Conservation (phyloP, 2,888 invertebrate genomes). For the Papilio protenor region DNA sequence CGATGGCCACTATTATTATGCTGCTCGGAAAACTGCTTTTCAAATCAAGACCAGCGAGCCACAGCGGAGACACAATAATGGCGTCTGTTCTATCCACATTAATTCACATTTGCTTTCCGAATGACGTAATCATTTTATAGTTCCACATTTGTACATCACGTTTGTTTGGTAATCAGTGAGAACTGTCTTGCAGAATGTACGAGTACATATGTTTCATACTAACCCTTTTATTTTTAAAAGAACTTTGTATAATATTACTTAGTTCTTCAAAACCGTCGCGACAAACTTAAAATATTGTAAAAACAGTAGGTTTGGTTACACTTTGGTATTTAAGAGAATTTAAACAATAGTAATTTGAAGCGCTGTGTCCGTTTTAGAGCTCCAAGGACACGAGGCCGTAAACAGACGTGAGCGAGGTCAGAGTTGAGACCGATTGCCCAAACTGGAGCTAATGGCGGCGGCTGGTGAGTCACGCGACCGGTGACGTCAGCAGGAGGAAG, state of each 20-base stretch:
- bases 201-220: not conserved
- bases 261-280: not conserved
- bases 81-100: constrained; percentile 66
- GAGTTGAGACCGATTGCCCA: constrained; percentile 58
- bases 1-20: constrained; percentile 70
- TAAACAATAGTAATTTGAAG: constrained; percentile 52
- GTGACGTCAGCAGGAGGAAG: constrained; percentile 80
- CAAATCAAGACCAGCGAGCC: constrained; percentile 76
- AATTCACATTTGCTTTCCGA: constrained; percentile 76
- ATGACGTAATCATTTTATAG: constrained; percentile 76
- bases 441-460: constrained; percentile 63
- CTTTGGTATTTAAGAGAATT: constrained; percentile 38
- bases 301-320: not conserved
- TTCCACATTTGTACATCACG: constrained; percentile 64
- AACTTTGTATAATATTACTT: not conserved
- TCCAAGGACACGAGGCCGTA: constrained; percentile 60
- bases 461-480: constrained; percentile 71
- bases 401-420: constrained; percentile 61
- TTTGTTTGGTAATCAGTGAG: constrained; percentile 51
- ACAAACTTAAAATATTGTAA: not conserved
- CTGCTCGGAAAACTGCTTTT: constrained; percentile 76
- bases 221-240: not conserved
- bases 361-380: constrained; percentile 56
- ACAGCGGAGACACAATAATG: constrained; percentile 70
- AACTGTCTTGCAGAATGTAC: not conserved